Evolutionary conservation across 2,888 invertebrate species (phyloP), one percentile per base, ranked within the genome.

Genomic region (Drosophila paramelanica): DNA sequence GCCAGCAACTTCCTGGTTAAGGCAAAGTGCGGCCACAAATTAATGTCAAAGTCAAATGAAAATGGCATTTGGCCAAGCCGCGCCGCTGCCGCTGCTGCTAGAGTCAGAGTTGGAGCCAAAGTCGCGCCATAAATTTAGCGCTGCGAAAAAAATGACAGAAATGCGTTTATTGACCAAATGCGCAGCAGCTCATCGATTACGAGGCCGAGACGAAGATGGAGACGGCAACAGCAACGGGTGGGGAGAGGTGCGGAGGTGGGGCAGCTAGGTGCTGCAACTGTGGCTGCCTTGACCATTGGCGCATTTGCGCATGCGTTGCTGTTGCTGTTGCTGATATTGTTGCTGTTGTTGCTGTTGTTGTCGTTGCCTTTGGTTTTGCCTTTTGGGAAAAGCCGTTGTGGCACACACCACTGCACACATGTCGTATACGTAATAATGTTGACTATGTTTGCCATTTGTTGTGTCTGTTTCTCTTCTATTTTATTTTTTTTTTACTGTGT

Each of bases 151-250:
- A 86, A 89, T 86, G 89, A 86, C 89, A 89, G 86, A 85, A 89
- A 86, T 86, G 86, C 86, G 86, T 82, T 86, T 86, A 86, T 89
- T 86, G 86, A 87, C 86, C 86, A 86, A 87, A 85, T 88, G 86
- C 65, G 89, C 88, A 87, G 73, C 66, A 77, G 78, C 77, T 87
- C 88, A 89, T 85, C 89, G 85, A 84, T 85, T 87, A 88, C 88
- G 76, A 77, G 84, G 84, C 87, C 64, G 45, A 55, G 60, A 61
- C 59, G 49, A 27, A 65, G 46, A 51, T 57, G 56, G 41, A 46
- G 64, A 51, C 50, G 31, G 41, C 51, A 49, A 50, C 38, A 27
- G 49, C 2, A 3, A 3, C 23, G 13, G 6, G 8, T 11, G 27
- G 5, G 8, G 31, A 5, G n/a, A 20, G 13, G 39, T 5, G 39